These are phyloP conservation scores for Speoplatyrhinus poulsoni DNA, from an alignment of 2,113 vertebrate genomes.

Conservation along the genomic window DNA sequence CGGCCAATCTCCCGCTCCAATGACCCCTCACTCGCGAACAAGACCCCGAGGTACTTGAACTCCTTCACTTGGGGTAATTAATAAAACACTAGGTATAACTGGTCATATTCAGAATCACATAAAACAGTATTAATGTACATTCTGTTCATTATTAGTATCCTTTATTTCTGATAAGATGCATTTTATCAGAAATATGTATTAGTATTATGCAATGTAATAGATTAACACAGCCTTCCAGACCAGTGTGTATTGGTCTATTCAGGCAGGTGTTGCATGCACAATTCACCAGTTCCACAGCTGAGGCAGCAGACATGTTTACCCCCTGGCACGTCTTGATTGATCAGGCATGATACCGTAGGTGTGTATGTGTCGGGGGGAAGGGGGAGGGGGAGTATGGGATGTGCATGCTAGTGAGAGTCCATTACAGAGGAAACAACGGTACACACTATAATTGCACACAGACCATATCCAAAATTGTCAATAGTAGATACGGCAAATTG, in stretches of 20 bases:
- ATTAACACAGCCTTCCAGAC: slow-evolving; percentile 39
- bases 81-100: no score
- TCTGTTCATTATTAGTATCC: no score
- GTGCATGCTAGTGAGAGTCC: slow-evolving; percentile 28
- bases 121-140: no score
- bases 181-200: no score
- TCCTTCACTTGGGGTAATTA: no score
- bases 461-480: slow-evolving; percentile 6
- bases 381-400: slow-evolving; percentile 31
- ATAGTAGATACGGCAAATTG: slow-evolving; percentile 17
- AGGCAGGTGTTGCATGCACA: slow-evolving; percentile 61
- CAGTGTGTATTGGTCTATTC: slow-evolving; percentile 29
- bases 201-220: no score
- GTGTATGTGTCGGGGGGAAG: not conserved
- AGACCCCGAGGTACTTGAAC: no score
- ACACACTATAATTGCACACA: slow-evolving; percentile 26
- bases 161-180: no score
- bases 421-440: slow-evolving; percentile 39
- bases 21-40: no score
- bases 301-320: slow-evolving; percentile 62
- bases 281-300: slow-evolving; percentile 52
- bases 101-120: no score
- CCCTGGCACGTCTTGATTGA: slow-evolving; percentile 65
- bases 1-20: no score
- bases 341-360: slow-evolving; percentile 26